These are phyloP conservation scores for Gerris lacustris DNA, from an alignment of 2,888 invertebrate species.

Conservation along the genomic window DNA sequence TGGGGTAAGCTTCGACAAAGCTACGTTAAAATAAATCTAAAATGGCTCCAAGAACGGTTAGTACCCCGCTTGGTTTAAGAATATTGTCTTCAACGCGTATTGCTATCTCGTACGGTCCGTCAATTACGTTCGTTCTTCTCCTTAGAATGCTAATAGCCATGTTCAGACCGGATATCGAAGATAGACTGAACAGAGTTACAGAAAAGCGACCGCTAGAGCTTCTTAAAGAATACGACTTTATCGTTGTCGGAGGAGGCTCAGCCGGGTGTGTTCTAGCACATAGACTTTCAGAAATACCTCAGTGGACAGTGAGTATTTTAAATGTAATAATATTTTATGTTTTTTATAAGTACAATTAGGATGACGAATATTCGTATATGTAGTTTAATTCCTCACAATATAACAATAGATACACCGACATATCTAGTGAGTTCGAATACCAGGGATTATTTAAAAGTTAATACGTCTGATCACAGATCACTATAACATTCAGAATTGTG, in stretches of 20 bases:
- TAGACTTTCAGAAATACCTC: constrained; percentile 57
- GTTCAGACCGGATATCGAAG: constrained; percentile 59
- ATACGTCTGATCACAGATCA: too few relatives aligned
- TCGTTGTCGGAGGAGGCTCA: constrained; percentile 69
- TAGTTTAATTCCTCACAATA: too few relatives aligned
- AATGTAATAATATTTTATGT: not conserved
- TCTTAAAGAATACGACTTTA: constrained; percentile 57
- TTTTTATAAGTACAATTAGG: not conserved
- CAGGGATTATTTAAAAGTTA: too few relatives aligned
- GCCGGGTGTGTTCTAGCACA: constrained; percentile 70
- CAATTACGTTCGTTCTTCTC: constrained; percentile 50
- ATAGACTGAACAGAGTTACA: constrained; percentile 51
- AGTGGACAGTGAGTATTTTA: constrained; percentile 43
- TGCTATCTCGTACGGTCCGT: constrained; percentile 50
- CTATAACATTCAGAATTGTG: too few relatives aligned
- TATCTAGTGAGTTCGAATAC: too few relatives aligned
- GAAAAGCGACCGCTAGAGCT: constrained; percentile 45
- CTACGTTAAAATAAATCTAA: too few relatives aligned
- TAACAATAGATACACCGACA: too few relatives aligned
- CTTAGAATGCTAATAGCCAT: constrained; percentile 51
- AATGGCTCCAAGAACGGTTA: too few relatives aligned
- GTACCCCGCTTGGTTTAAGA: not conserved
- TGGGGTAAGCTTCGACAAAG: too few relatives aligned
- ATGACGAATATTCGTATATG: not conserved
- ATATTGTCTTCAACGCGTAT: constrained; percentile 42